Base-by-base conservation (phyloP, 1,140 invertebrate genomes). In the Bombus confusus region DNA sequence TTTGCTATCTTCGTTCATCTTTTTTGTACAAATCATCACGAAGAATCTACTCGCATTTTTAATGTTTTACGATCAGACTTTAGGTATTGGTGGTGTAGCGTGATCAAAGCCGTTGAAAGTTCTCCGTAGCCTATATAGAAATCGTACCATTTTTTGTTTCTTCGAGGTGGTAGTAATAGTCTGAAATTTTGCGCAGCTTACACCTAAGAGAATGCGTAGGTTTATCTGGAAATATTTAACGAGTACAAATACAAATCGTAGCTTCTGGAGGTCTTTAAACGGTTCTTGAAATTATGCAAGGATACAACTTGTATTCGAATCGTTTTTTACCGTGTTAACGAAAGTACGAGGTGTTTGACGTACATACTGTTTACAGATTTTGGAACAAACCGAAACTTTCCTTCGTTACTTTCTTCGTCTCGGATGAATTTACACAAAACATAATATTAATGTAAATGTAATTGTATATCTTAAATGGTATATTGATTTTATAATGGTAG, bases 401-500 rank as follows among this genome's bases (percentile, higher is more conserved):
- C 68, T 72, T 72, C 39, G 83, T 79, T 76, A 79, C 52, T 75
- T 83, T 75, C 57, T 83, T 89, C 59, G 25, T 79, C 75, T 52
- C 47, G 25, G 57, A 86, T 78, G 43, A 82, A 82, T 82, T 79
- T 43, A 62, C 59, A 77, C 43, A 34, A 79, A 86, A 72, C 59
- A 25, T 88, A 88, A 86, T 88, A 71, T 89, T 89, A 88, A 85
- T 74, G 81, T 89, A 89, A 76, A 83, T 80, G 41, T 89, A 86
- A 87, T 88, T 83, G 43, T 89, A 86, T 81, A 80, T 79, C 76
- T 78, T 86, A 86, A 88, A 79, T 73, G 85, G 47, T 84, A 74
- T 41, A 83, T 71, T 83, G 66, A 83, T 85, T 87, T 89, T 87
- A 78, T 87, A 90, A 90, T 89, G 74, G 88, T 90, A 90, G 88